Base-by-base conservation (phyloP, 2,113 vertebrate species). In the Saiga tatarica region DNA sequence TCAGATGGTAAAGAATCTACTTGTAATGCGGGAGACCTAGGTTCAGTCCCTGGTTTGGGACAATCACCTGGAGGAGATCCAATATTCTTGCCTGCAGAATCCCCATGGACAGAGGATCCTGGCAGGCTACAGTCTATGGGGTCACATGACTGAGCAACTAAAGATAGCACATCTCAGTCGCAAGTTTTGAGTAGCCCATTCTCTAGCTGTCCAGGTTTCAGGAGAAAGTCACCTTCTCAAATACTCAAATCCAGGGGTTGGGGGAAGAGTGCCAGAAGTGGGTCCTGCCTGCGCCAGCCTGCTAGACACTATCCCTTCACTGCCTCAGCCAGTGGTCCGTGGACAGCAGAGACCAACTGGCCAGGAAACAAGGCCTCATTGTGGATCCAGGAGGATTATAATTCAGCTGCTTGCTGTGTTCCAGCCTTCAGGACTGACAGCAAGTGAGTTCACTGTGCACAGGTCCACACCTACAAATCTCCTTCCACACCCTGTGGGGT, bases 371-470 rank as follows among this genome's bases (percentile, higher is more conserved):
- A 33, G 74, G 67, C 36, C 36, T 55, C 76, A 5, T 3, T 79
- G 83, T 60, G 28, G 4, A 23, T 5, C 6, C 7, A 5, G 21
- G 39, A 62, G 21, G 62, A 10, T 16, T 36, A 36, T 21, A 5
- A 55, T 3, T 23, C 62, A 14, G 36, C 1, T n/a, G 71, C 39
- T 3, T 19, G 5, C 87, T 17, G 53, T 11, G 13, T 53, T 87
- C 64, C 19, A 26, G 25, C 16, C 36, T 47, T 3, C 4, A 7
- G 0, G 47, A n/a, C 78, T 12, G 78, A 7, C 6, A 6, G 39
- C 2, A 1, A 50, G 39, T 0, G 3, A 79, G 19, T 16, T 23
- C 21, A 6, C 6, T 4, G 33, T 33, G 4, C 4, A 8, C 19
- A 26, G 0, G 0, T 78, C 12, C 8, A 4, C 1, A 10, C 8